Evolutionary conservation across 2,888 invertebrate genomes (phyloP), one percentile per base, ranked within the genome.

Genomic region (Tinea trinotella): DNA sequence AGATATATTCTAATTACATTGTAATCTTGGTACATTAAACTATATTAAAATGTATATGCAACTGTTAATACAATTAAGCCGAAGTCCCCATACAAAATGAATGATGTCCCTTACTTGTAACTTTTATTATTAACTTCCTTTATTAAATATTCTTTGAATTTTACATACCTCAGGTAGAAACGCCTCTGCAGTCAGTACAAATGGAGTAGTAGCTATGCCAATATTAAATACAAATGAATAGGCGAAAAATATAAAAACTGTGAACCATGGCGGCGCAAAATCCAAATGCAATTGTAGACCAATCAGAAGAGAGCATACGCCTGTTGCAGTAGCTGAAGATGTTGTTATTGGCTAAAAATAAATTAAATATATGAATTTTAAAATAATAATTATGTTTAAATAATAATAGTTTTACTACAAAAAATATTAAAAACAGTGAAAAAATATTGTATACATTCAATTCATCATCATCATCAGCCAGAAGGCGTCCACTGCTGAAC

Each of bases 141-240:
- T n/a, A n/a, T n/a, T n/a, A n/a, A n/a, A n/a, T n/a, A n/a, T n/a
- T n/a, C n/a, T n/a, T n/a, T n/a, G n/a, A n/a, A n/a, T n/a, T n/a
- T n/a, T n/a, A n/a, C n/a, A 55, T 54, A 83, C 79, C 69, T 81
- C 77, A 3, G 83, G 77, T 7, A 81, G 58, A 56, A 84, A 84
- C 0, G 82, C 69, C 59, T 86, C 85, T 24, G 78, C 72, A 44
- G 74, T 65, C 6, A 81, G 58, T 4, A 85, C 73, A 24, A 74
- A 82, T 0, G 82, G 80, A 13, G 78, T 70, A 0, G 79, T 73
- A 4, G 75, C 76, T 13, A 75, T 71, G 0, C 85, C 85, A 1
- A 77, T 48, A 1, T 74, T 76, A 54, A 68, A 82, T 0, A 73
- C 62, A 7, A 81, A 74, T 20, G 75, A 70, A 64, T 68, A 76